phyloP scores from a whole-genome alignment of 2,113 vertebrate species.

The Callionymus lyra region DNA sequence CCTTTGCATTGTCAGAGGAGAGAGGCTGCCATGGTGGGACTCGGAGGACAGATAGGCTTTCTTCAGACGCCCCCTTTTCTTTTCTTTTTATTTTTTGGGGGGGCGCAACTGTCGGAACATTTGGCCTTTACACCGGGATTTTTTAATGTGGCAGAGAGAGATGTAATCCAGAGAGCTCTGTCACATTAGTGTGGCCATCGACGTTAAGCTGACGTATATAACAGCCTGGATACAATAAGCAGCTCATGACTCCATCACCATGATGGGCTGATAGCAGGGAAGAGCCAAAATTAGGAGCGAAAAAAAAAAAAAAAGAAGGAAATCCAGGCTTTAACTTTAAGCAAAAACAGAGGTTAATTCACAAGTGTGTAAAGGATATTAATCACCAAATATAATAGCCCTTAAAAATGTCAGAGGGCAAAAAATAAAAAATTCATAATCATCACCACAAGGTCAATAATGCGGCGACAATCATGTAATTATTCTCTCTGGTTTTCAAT shows the following conservation, averaged over 20 bases:
- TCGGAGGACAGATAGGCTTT: constrained; percentile 18
- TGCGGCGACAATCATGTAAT: constrained; percentile 6
- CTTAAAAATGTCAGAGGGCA: constrained; percentile 5
- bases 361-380: neutral
- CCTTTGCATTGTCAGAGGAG: constrained; percentile 41
- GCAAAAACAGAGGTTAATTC: neutral
- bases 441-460: neutral
- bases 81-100: no score
- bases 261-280: constrained; percentile 14
- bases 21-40: neutral
- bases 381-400: neutral
- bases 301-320: constrained; percentile 1
- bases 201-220: constrained; percentile 40
- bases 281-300: constrained; percentile 4
- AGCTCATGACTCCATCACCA: constrained; percentile 22
- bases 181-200: constrained; percentile 43
- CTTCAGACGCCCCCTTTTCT: constrained; percentile 20
- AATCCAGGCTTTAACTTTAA: neutral
- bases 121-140: constrained; percentile 7
- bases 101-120: constrained; percentile 6
- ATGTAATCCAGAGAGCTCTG: constrained; percentile 36
- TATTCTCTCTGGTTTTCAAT: constrained; percentile 3
- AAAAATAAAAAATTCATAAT: constrained; percentile 7
- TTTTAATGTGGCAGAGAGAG: constrained; percentile 28
- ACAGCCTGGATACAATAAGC: constrained; percentile 28